Evolutionary conservation across 1,140 invertebrate species (phyloP).

Genomic region (Grapholita molesta): DNA sequence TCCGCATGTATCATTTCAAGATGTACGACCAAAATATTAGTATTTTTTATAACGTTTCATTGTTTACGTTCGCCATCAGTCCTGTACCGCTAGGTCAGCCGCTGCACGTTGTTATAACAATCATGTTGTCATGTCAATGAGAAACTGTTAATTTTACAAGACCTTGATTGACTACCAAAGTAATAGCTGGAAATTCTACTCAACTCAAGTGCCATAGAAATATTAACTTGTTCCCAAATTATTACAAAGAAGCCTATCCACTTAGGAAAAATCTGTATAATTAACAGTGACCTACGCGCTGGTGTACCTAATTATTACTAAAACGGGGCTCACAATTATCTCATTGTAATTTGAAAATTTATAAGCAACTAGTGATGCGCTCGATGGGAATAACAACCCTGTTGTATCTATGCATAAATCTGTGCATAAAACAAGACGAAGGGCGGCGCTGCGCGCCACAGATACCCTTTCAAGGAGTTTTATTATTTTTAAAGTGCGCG

Average conservation of each 20-base stretch:
- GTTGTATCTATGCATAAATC: neutral
- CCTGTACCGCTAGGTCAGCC: too few species aligned
- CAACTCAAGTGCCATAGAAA: neutral
- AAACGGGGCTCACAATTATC: too few species aligned
- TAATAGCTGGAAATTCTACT: conserved; percentile 4
- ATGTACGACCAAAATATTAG: too few species aligned
- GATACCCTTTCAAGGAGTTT: conserved; percentile 60
- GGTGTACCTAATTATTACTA: too few species aligned
- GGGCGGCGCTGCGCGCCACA: conserved; percentile 20
- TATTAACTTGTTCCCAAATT: neutral
- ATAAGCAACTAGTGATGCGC: neutral
- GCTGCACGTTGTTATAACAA: too few species aligned
- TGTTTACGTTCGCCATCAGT: too few species aligned
- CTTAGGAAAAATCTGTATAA: neutral
- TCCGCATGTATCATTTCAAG: too few species aligned
- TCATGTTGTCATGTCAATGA: too few species aligned
- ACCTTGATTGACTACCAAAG: neutral
- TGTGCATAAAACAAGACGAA: neutral
- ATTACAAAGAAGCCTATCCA: neutral
- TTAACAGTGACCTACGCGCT: neutral
- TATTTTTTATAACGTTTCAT: too few species aligned
- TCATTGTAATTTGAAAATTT: too few species aligned
- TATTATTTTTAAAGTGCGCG: conserved; percentile 76
- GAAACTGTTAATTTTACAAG: neutral
- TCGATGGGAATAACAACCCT: neutral